Evolutionary conservation across 2,113 vertebrate genomes (phyloP).

Genomic region (Cisticola juncidis): DNA sequence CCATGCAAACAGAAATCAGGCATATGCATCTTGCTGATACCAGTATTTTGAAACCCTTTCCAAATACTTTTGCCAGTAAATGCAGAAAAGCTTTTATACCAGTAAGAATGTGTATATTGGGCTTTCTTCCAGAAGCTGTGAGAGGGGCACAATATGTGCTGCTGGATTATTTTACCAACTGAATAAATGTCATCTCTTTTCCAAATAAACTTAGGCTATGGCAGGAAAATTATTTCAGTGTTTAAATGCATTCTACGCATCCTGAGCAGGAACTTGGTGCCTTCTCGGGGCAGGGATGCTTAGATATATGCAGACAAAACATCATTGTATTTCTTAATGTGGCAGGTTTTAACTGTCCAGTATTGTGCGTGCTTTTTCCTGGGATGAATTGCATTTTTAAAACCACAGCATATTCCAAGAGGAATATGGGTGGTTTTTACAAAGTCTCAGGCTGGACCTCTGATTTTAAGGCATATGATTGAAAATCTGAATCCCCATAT

Average conservation of each 20-base stretch:
- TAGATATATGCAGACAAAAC: not conserved
- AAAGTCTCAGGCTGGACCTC: not conserved
- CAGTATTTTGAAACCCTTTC: not conserved
- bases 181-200: slow-evolving; percentile 39
- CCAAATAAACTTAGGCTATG: not conserved
- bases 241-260: not conserved
- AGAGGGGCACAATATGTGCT: not conserved
- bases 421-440: not conserved
- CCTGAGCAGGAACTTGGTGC: rapidly evolving
- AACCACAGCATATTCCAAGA: not conserved
- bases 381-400: not conserved
- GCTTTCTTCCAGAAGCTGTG: slow-evolving; percentile 18
- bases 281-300: not conserved
- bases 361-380: not conserved
- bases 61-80: not conserved
- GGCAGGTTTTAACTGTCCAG: not conserved
- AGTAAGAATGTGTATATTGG: not conserved
- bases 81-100: slow-evolving; percentile 7
- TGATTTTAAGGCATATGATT: not conserved
- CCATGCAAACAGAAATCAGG: not conserved
- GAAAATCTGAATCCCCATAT: not conserved
- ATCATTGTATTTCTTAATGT: not conserved
- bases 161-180: slow-evolving; percentile 3
- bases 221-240: not conserved
- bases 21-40: not conserved